Conservation (phyloP, 2,113 vertebrate genomes). For the Lathamus discolor region DNA sequence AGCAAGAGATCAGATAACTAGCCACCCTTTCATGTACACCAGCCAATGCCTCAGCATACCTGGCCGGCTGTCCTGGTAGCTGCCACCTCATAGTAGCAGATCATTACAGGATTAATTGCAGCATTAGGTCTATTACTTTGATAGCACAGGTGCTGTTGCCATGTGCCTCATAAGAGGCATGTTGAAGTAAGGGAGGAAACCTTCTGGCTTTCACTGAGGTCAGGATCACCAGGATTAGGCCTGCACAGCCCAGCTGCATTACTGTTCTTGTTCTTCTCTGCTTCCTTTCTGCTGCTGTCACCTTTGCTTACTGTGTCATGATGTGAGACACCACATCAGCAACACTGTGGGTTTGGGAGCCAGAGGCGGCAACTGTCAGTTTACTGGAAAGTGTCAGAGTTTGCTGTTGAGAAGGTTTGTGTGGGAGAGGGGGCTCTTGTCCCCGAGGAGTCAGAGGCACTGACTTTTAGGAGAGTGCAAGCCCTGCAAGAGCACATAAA, state of each 20-base stretch:
- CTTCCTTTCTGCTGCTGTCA: background rate
- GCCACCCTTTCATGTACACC: background rate
- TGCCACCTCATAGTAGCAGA: background rate
- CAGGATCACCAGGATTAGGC: background rate
- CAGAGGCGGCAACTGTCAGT: background rate
- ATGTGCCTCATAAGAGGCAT: background rate
- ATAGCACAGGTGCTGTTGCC: background rate
- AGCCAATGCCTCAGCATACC: background rate
- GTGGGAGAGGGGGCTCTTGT: background rate
- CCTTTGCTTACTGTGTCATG: background rate
- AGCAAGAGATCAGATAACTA: background rate
- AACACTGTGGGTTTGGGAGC: accelerated
- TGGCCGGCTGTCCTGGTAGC: background rate
- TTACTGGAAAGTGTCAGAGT: background rate
- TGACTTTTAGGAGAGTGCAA: background rate
- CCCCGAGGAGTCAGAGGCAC: background rate
- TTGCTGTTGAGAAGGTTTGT: background rate
- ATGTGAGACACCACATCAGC: background rate
- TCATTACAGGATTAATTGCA: background rate
- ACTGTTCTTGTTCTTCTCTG: background rate
- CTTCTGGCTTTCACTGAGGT: background rate
- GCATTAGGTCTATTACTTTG: background rate
- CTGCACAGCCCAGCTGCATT: background rate
- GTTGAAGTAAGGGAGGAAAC: background rate
- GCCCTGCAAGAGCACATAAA: background rate